These are phyloP conservation scores for Operophtera brumata DNA, from an alignment of 2,888 invertebrate genomes.

Conservation along the genomic window DNA sequence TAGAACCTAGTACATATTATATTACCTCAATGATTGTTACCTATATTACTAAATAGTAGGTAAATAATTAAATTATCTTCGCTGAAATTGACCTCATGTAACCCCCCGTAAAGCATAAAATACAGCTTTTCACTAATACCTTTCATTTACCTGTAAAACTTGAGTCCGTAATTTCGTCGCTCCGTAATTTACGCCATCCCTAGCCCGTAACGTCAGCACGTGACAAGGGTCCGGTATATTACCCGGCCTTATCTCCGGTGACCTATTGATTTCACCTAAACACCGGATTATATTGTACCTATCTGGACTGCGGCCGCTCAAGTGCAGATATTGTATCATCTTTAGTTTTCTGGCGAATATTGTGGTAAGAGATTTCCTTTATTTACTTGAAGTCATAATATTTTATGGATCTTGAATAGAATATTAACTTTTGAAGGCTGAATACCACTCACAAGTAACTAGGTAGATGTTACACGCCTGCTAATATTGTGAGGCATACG, in stretches of 20 bases:
- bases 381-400: too few relatives aligned
- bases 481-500: too few relatives aligned
- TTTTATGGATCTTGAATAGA: too few relatives aligned
- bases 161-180: conserved; percentile 17
- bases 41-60: background rate
- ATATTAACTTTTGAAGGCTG: too few relatives aligned
- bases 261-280: conserved; percentile 51
- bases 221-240: conserved; percentile 59
- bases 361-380: background rate
- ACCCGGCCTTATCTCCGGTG: conserved; percentile 43
- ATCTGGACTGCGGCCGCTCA: conserved; percentile 20
- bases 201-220: conserved; percentile 40
- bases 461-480: too few relatives aligned
- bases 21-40: too few relatives aligned
- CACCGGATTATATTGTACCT: conserved; percentile 34
- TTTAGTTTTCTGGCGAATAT: background rate
- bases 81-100: background rate
- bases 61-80: too few relatives aligned
- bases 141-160: conserved; percentile 21
- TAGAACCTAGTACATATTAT: too few relatives aligned
- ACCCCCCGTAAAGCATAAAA: conserved; percentile 1
- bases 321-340: conserved; percentile 29
- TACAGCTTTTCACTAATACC: conserved; percentile 21
- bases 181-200: conserved; percentile 28
- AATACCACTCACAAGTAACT: too few relatives aligned